These are phyloP conservation scores for Eueremaeus valkanovi DNA, from an alignment of 2,888 invertebrate genomes.

Conservation along the genomic window DNA sequence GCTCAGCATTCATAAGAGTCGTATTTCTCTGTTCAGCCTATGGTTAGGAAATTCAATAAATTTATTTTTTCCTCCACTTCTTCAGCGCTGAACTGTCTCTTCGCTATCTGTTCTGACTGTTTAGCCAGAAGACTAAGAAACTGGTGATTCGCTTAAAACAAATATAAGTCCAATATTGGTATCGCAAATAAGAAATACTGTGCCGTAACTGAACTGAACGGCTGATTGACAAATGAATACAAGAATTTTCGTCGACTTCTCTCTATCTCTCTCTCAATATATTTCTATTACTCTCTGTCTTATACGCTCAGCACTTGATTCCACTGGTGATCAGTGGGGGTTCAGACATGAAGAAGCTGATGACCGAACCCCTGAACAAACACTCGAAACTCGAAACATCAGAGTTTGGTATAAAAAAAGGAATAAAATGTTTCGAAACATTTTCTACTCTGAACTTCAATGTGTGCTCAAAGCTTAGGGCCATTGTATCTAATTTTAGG, in stretches of 20 bases:
- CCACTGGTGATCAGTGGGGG: background rate
- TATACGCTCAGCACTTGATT: background rate
- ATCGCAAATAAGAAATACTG: background rate
- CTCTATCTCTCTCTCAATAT: background rate
- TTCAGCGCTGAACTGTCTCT: background rate
- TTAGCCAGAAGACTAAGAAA: background rate
- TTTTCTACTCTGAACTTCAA: background rate
- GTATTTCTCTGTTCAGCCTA: background rate
- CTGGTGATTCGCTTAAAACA: background rate
- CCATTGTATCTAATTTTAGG: background rate
- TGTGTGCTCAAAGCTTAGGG: background rate
- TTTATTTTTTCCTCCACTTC: background rate
- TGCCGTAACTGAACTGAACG: background rate
- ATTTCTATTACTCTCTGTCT: background rate
- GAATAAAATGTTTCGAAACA: background rate
- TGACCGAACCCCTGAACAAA: constrained; percentile 13
- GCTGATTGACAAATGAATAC: constrained; percentile 10
- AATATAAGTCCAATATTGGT: constrained; percentile 10
- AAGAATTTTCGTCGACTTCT: constrained; percentile 3
- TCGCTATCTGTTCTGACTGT: background rate
- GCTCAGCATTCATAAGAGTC: background rate
- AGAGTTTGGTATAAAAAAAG: background rate
- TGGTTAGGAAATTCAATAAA: background rate
- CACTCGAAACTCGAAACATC: background rate
- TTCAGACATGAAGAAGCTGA: constrained; percentile 1